Evolutionary conservation across 1,140 invertebrate genomes (phyloP).

Genomic region (Cyclina sinensis): DNA sequence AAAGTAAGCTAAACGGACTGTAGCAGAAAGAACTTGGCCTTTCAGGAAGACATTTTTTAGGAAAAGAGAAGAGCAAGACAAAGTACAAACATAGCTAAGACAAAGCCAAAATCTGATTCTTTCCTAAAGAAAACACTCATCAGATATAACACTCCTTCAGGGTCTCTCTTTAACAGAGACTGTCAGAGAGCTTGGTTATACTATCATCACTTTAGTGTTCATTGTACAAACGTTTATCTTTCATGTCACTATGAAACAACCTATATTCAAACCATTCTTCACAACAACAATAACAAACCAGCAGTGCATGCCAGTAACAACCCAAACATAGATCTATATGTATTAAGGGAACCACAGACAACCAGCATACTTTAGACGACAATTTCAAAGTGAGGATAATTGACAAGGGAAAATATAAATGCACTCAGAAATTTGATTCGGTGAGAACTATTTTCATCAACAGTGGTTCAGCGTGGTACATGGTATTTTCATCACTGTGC

Average conservation of each 20-base stretch:
- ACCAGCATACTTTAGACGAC: too few relatives aligned
- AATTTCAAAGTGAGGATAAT: too few relatives aligned
- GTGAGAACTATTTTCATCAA: background rate
- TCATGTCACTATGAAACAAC: too few relatives aligned
- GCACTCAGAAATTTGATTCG: slow-evolving; percentile 14
- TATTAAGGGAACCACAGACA: too few relatives aligned
- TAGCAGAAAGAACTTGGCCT: too few relatives aligned
- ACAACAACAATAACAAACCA: too few relatives aligned
- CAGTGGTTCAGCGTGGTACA: slow-evolving; percentile 4
- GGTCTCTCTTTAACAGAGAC: background rate
- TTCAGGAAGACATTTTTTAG: background rate
- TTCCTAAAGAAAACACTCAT: background rate
- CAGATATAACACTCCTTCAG: background rate
- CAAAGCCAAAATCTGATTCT: too few relatives aligned
- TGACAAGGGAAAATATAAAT: too few relatives aligned
- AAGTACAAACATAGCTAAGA: background rate
- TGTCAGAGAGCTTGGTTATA: slow-evolving; percentile 42
- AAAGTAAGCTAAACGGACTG: too few relatives aligned
- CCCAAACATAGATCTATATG: too few relatives aligned
- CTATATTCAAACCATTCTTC: too few relatives aligned
- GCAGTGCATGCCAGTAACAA: too few relatives aligned
- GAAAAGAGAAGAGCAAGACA: background rate
- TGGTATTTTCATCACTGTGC: background rate
- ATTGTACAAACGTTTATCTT: background rate
- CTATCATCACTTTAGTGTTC: slow-evolving; percentile 14